These are phyloP conservation scores for Chrysomela aeneicollis DNA, from an alignment of 2,888 invertebrate species.

Conservation along the genomic window DNA sequence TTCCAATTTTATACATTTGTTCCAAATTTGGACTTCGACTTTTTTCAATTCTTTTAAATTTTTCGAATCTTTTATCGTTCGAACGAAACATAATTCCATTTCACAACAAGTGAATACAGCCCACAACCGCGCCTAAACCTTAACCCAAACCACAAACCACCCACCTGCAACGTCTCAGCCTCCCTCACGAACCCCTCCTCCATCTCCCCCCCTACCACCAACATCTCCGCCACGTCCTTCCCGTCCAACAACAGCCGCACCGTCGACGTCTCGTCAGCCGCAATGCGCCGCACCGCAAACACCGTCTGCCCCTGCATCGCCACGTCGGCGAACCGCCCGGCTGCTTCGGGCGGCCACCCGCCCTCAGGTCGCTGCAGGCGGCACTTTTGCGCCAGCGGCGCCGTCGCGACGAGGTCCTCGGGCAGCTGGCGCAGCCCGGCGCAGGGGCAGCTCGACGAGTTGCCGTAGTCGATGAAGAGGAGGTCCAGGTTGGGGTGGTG, in stretches of 20 bases:
- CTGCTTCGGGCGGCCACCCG: slow-evolving; percentile 73
- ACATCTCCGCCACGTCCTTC: slow-evolving; percentile 69
- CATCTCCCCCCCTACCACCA: slow-evolving; percentile 59
- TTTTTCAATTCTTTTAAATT: no score
- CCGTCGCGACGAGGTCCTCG: slow-evolving; percentile 65
- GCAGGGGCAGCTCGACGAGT: slow-evolving; percentile 69
- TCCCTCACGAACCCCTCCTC: slow-evolving; percentile 68
- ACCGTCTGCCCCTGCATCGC: slow-evolving; percentile 75
- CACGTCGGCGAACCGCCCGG: slow-evolving; percentile 71
- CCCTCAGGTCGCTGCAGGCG: slow-evolving; percentile 63
- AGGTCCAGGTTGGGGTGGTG: slow-evolving; percentile 68
- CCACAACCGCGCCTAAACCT: no score
- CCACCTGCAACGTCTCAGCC: slow-evolving; percentile 63
- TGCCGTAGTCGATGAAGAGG: slow-evolving; percentile 75
- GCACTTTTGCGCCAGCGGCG: slow-evolving; percentile 72
- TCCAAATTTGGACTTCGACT: no score
- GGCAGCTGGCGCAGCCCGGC: slow-evolving; percentile 69
- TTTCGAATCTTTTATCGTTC: no score
- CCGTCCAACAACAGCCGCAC: slow-evolving; percentile 71
- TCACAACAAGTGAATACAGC: no score
- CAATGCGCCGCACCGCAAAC: slow-evolving; percentile 73
- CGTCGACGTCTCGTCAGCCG: slow-evolving; percentile 71
- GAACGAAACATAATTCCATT: no score
- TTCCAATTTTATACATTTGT: no score
- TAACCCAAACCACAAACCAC: no score